Evolutionary conservation across 1,140 invertebrate species (phyloP), one percentile per base, ranked within the genome.

Genomic region (Hylaeus volcanicus): DNA sequence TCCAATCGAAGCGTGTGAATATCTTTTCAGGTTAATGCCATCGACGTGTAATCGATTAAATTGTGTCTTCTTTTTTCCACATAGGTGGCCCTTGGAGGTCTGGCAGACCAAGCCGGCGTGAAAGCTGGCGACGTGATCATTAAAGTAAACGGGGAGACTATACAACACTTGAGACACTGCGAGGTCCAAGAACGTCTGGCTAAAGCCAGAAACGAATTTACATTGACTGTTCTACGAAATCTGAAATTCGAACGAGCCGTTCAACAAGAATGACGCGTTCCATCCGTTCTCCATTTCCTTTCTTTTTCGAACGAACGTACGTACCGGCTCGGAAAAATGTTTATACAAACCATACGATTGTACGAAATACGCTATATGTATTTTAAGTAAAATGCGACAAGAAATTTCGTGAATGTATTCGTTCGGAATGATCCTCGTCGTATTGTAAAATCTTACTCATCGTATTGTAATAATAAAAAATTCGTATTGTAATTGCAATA

Each of bases 41-140:
- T 48, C 45, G 45, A 0, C 1, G 39, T 26, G 9, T 12, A 39
- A 55, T 70, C 6, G 14, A 15, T 51, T 45, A 37, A 76, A 53
- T 5, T 4, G 4, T 74, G 2, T 60, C 39, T 53, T 9, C 51
- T 53, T 63, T 83, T 39, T 71, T 48, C 61, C n/a, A 8, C 6
- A 89, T 6, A 98, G 97, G 95, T 98, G 11, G 93, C 94, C 63
- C 94, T 95, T 72, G 95, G 95, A 64, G 96, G 96, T 88, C 92
- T 97, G 63, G 96, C 97, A 5, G 95, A 97, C 78, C 91, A 95
- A 85, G 95, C 95, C 74, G 97, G 97, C 43, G 90, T 98, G 53
- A 93, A 95, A 88, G 95, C 95, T 43, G 97, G 96, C 26, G 97
- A 98, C 90, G 93, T 96, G 78, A 94, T 98, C 78, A 92, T 96